Evolutionary conservation across 2,113 vertebrate species (phyloP), one percentile per base, ranked within the genome.

Genomic region (Rhadina sibilatrix): DNA sequence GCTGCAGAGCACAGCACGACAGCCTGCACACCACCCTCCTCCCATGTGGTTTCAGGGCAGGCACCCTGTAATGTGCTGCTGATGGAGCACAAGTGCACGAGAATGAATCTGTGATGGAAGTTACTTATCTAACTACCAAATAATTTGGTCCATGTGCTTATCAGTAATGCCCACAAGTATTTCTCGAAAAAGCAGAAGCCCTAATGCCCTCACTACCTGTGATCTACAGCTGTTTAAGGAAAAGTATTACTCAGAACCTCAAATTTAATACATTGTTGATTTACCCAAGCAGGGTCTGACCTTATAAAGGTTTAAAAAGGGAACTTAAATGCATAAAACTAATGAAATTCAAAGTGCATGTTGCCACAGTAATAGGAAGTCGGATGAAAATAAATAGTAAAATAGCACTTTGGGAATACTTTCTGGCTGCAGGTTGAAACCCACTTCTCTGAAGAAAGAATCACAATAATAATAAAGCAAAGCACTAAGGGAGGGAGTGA

Each of bases 321-420:
- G 77, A 97, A 89, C 87, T 87, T 94, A 64, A 91, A 94, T 84
- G 95, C 95, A 94, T 94, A 95, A 92, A 96, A 95, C 87, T 95
- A 96, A 97, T 97, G 83, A 97, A 96, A 96, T 89, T 91, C 89
- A 97, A 96, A 96, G 96, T 89, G 91, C 93, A 93, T 15, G 49
- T 92, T 87, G 89, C 93, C 91, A 87, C 94, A 92, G 93, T 71
- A 94, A 96, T 76, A 95, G 94, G 53, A 95, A 94, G 83, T 75
- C 0, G 0, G 70, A 79, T 46, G 91, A 97, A 95, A 95, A 97
- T 89, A 97, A 97, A 97, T 96, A 96, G 93, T 96, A 89, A 87
- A 95, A 82, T n/a, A 93, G 91, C 89, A 50, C 96, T 89, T 95
- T 75, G 95, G 95, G 95, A 97, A 95, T 95, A 95, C 57, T 82